Base-by-base conservation (phyloP, 2,888 invertebrate genomes). In the Ecliptopera silaceata region DNA sequence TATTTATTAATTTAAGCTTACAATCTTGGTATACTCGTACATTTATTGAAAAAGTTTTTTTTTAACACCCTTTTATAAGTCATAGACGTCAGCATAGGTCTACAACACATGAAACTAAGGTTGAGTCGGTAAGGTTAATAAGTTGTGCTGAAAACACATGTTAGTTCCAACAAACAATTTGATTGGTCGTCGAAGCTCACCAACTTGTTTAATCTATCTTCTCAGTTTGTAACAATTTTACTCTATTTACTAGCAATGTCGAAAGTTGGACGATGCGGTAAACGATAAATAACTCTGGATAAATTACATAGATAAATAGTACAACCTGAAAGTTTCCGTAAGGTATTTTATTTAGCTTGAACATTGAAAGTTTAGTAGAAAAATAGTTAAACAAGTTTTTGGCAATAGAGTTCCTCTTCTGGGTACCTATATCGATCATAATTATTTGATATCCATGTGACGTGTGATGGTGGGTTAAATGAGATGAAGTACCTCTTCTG, bases 141-240 rank as follows among this genome's bases (percentile, higher is more conserved):
- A 43, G 50, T 43, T 34, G 45, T 39, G 45, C 36, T 41, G 49
- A 36, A 31, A 46, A 47, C 54, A 47, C 54, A 36, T 52, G 58
- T 49, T 53, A 44, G 44, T 52, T 53, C 48, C 20, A 43, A 47
- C 38, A 29, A 58, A 49, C 44, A 51, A 56, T 61, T 56, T 52
- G 52, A 61, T 61, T 45, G 48, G 20, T 57, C 34, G 29, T 54
- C 44, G 36, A 52, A 46, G 20, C 55, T 29, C 42, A 46, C 58
- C 22, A 47, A 58, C 58, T 61, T 56, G 49, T 49, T 48, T 61
- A 52, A 61, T 58, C 45, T 56, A 56, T 58, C 38, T 49, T 38
- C 58, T n/a, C 26, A 49, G 52, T 56, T 56, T 20, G 48, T 42
- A 59, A 52, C 52, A 34, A 60, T 53, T 59, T 49, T 38, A 56